A percentile compares a stretch with the other conserved stretches of the same genome.
phyloP scores from a whole-genome alignment of 2,113 vertebrate species.

The Phaethornis superciliosus region DNA sequence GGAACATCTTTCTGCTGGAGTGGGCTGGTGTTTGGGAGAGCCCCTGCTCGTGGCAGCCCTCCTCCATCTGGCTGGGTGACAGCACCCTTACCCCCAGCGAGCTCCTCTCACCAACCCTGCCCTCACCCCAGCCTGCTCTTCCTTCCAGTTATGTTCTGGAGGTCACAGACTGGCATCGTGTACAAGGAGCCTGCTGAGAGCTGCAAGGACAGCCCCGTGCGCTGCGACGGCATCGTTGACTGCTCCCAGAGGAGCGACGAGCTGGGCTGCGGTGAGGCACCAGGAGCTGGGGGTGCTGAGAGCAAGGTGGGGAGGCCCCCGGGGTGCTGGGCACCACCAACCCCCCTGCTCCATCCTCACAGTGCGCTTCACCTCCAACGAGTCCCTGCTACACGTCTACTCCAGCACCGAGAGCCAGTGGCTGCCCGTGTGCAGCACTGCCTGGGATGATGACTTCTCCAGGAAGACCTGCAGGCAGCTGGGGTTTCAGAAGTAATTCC shows the following conservation, averaged over 20 bases:
- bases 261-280: slow-evolving; percentile 76
- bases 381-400: slow-evolving; percentile 79
- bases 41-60: background rate
- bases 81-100: accelerated
- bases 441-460: slow-evolving; percentile 70
- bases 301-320: background rate
- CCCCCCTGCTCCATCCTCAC: background rate
- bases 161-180: slow-evolving; percentile 61
- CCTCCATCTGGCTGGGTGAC: background rate
- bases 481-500: slow-evolving; percentile 78
- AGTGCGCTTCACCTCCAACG: slow-evolving; percentile 77
- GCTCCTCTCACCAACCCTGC: background rate
- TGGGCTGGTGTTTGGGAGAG: background rate
- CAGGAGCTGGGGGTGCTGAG: accelerated
- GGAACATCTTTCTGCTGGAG: background rate
- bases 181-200: slow-evolving; percentile 76
- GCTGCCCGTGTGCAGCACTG: slow-evolving; percentile 76
- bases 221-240: slow-evolving; percentile 73
- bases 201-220: slow-evolving; percentile 56
- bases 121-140: background rate
- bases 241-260: slow-evolving; percentile 76
- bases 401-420: slow-evolving; percentile 69
- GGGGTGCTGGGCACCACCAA: accelerated
- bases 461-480: slow-evolving; percentile 77
- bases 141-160: slow-evolving; percentile 77